A percentile compares a stretch with the other conserved stretches of the same genome.
phyloP scores from a whole-genome alignment of 2,888 invertebrate genomes.

The Noctua pronuba region DNA sequence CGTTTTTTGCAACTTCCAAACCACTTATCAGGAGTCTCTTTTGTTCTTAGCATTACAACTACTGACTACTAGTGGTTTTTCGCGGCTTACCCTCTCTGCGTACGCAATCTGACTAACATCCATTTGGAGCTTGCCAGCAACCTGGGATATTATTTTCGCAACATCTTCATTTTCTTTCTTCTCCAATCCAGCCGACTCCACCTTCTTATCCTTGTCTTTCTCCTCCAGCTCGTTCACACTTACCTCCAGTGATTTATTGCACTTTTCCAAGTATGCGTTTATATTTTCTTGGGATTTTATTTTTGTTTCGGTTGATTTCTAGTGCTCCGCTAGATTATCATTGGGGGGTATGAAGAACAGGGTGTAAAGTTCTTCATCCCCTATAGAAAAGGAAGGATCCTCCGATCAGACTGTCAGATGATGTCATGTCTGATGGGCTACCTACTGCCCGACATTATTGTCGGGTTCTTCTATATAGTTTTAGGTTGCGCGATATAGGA shows the following conservation, averaged over 20 bases:
- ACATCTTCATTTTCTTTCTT: conserved; percentile 6
- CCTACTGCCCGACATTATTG: too few species aligned
- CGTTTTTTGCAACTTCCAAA: conserved; percentile 7
- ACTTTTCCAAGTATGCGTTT: conserved; percentile 26
- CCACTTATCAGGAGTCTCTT: conserved; percentile 20
- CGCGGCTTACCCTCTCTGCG: neutral
- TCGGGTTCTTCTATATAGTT: too few species aligned
- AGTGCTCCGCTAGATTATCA: conserved; percentile 12
- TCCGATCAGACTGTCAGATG: too few species aligned
- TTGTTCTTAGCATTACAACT: conserved; percentile 12
- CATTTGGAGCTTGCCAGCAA: conserved; percentile 20
- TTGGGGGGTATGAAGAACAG: too few species aligned
- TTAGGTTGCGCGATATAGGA: too few species aligned
- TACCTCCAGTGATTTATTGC: conserved; percentile 27
- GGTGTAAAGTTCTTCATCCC: too few species aligned
- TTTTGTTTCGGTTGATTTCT: neutral
- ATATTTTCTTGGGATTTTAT: too few species aligned
- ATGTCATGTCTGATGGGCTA: too few species aligned
- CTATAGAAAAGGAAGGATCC: too few species aligned
- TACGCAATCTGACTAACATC: conserved; percentile 6
- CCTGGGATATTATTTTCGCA: neutral
- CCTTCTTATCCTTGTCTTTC: conserved; percentile 15
- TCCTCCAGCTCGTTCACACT: conserved; percentile 27
- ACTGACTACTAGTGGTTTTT: conserved; percentile 9
- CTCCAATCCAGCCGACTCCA: conserved; percentile 16